Evolutionary conservation across 1,140 invertebrate species (phyloP).

Genomic region (Babylonia areolata): DNA sequence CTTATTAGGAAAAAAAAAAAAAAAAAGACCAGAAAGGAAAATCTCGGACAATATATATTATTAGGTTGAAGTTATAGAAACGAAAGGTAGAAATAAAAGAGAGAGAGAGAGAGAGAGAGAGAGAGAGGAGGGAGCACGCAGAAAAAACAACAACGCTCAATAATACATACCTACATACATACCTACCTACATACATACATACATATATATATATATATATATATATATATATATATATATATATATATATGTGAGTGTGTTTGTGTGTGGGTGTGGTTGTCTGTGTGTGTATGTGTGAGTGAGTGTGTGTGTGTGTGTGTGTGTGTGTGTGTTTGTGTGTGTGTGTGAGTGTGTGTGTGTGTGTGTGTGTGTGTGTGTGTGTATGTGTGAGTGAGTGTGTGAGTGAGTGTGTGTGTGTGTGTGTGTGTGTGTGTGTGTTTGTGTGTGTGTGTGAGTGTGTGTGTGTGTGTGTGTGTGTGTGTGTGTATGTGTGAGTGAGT

Average conservation of each 20-base stretch:
- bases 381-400: background rate
- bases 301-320: background rate
- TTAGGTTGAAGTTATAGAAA: background rate
- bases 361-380: conserved; percentile 11
- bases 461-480: conserved; percentile 10
- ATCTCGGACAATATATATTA: background rate
- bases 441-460: conserved; percentile 9
- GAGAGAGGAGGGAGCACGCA: background rate
- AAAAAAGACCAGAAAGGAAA: background rate
- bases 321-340: no score
- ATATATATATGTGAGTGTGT: no score
- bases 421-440: no score
- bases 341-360: conserved; percentile 17
- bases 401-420: background rate
- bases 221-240: background rate
- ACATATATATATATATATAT: no score
- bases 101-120: background rate
- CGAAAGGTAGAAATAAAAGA: background rate
- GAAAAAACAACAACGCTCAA: background rate
- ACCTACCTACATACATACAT: no score
- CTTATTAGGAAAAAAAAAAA: background rate
- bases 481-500: background rate
- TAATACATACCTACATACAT: no score
- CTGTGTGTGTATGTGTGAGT: background rate
- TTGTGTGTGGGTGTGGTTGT: no score